Evolutionary conservation across 2,888 invertebrate genomes (phyloP), one percentile per base, ranked within the genome.

Genomic region (Caenorhabditis japonica): DNA sequence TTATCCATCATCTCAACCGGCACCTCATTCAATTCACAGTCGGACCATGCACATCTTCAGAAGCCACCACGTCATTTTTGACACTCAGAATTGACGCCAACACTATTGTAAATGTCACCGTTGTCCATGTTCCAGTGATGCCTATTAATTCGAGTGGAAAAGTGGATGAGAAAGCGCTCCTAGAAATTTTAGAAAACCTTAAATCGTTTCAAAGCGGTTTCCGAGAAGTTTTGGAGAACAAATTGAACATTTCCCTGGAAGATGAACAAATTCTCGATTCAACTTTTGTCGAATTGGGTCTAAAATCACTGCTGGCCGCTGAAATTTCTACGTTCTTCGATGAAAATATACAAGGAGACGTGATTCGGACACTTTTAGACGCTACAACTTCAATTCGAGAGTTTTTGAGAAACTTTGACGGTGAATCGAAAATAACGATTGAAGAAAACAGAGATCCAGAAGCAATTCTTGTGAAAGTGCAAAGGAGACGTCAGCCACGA

Each of bases 71-170:
- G 15, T 4, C 25, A 13, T 17, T 33, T 2, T 19, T 15, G 44
- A 1, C 49, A 7, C n/a, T 46, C 2, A 3, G 23, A 15, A 21
- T 53, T 17, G 36, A 52, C 4, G 43, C n/a, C n/a, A 36, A n/a
- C 12, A 39, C 39, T 2, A 33, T 23, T 1, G 27, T 64, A 12
- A 21, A 41, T 8, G 17, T 49, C 15, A 53, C 46, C 13, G 39
- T 38, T 19, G 38, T 43, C 41, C 47, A 46, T 21, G 17, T 59
- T 13, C 19, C 46, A 8, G 23, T 19, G 5, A 13, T 72, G 10
- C 58, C 61, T 7, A 52, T 72, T 7, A 72, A 64, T 36, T 27
- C 36, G 8, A 72, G 59, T 38, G 71, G 71, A 27, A 72, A 72
- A 59, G 44, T 72, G 2, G 71, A 58, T 23, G 59, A 64, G 19